Conservation (phyloP, 1,140 invertebrate species). For the Goniozus legneri region DNA sequence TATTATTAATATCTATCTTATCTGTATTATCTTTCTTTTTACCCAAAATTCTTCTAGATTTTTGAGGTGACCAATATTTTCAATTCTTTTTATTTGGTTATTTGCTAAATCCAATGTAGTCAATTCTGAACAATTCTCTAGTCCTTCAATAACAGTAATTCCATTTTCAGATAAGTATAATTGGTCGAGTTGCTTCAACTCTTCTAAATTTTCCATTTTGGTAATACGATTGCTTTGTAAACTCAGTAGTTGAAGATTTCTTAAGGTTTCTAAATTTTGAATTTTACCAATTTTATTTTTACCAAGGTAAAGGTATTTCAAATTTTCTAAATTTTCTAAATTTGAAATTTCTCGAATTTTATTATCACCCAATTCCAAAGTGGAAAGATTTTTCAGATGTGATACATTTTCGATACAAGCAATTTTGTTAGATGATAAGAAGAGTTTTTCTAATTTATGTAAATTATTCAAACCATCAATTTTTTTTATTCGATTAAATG, state of each 20-base stretch:
- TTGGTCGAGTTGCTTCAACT: slow-evolving; percentile 74
- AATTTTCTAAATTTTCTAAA: slow-evolving; percentile 68
- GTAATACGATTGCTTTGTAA: slow-evolving; percentile 87
- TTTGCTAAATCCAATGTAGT: slow-evolving; percentile 87
- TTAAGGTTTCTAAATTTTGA: slow-evolving; percentile 77
- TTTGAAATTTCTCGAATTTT: slow-evolving; percentile 87
- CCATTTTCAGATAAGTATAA: slow-evolving; percentile 95
- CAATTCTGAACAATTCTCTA: slow-evolving; percentile 68
- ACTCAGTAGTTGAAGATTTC: slow-evolving; percentile 78
- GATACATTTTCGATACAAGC: slow-evolving; percentile 87
- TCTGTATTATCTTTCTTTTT: slow-evolving; percentile 37
- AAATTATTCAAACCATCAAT: slow-evolving; percentile 84
- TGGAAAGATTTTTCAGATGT: slow-evolving; percentile 73
- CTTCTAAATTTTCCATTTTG: slow-evolving; percentile 82
- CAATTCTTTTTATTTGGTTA: slow-evolving; percentile 81
- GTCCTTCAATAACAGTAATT: slow-evolving; percentile 71
- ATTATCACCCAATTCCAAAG: slow-evolving; percentile 94
- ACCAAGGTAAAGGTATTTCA: slow-evolving; percentile 82
- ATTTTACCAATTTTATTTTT: slow-evolving; percentile 96
- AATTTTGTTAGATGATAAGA: slow-evolving; percentile 91
- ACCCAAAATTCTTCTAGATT: slow-evolving; percentile 94
- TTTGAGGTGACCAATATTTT: slow-evolving; percentile 73
- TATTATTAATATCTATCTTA: not conserved
- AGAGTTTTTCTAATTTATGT: slow-evolving; percentile 81
- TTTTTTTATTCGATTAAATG: slow-evolving; percentile 92